These are phyloP conservation scores for Lypha dubia DNA, from an alignment of 2,888 invertebrate species.

Conservation along the genomic window DNA sequence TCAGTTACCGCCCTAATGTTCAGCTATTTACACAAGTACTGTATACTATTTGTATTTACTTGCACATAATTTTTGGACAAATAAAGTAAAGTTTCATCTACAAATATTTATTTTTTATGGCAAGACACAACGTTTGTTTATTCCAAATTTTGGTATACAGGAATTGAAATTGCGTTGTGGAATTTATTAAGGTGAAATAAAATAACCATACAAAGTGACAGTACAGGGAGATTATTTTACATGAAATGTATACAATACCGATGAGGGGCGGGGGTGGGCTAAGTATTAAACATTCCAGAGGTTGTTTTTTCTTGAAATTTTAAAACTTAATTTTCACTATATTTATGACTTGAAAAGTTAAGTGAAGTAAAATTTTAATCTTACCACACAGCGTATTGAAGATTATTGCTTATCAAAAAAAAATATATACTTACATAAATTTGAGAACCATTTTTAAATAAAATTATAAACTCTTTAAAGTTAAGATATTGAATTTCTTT, in stretches of 20 bases:
- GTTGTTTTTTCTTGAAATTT: not conserved
- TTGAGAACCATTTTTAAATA: no score
- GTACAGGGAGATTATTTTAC: constrained; percentile 5
- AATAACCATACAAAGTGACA: constrained; percentile 9
- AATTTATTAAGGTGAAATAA: constrained; percentile 49
- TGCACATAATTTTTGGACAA: constrained; percentile 48
- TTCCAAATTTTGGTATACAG: constrained; percentile 4
- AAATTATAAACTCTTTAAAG: no score
- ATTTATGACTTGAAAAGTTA: not conserved
- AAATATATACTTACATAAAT: not conserved
- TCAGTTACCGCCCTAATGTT: not conserved
- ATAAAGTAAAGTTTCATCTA: constrained; percentile 51
- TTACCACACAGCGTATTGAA: no score
- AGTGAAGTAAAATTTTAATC: not conserved
- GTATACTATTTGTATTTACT: constrained; percentile 27
- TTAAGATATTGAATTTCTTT: no score
- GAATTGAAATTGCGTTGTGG: constrained; percentile 64
- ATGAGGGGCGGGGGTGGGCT: constrained; percentile 44
- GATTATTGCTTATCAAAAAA: no score
- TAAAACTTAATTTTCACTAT: not conserved
- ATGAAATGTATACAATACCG: not conserved
- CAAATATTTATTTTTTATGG: constrained; percentile 59
- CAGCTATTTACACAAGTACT: not conserved
- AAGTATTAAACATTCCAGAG: not conserved
- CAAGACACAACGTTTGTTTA: constrained; percentile 9